Evolutionary conservation across 2,797 vertebrate genomes (phyloP).

Genomic region (Cercopithecus petaurista): DNA sequence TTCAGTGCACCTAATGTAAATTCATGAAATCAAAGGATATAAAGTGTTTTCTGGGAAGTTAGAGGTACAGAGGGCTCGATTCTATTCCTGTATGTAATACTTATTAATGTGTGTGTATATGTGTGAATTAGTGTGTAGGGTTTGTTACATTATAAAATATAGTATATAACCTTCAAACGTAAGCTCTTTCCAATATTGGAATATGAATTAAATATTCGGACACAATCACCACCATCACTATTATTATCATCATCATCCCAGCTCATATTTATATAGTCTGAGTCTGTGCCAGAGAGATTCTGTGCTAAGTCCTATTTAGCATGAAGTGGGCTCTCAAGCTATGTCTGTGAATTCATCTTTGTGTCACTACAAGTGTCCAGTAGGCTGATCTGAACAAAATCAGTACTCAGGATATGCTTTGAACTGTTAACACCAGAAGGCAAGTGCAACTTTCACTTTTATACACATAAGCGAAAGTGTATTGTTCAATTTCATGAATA

Average conservation of each 20-base stretch:
- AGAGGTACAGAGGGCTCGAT: not conserved
- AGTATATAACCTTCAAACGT: not conserved
- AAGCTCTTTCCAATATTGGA: not conserved
- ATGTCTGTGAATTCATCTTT: not conserved
- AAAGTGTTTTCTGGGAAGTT: not conserved
- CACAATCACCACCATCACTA: not conserved
- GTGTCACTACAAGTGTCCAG: not conserved
- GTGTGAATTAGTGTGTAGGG: not conserved
- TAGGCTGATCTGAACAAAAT: not conserved
- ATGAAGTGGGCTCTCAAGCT: not conserved
- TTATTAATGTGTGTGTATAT: not conserved
- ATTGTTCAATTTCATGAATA: not conserved
- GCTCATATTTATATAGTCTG: not conserved
- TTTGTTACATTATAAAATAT: not conserved
- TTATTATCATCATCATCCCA: not conserved
- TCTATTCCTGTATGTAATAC: not conserved
- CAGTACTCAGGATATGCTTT: not conserved
- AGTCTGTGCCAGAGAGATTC: not conserved
- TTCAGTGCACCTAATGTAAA: constrained; percentile 7
- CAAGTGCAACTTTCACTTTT: not conserved
- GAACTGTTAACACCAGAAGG: not conserved
- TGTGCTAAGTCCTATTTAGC: not conserved
- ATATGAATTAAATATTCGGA: not conserved
- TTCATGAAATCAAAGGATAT: constrained; percentile 40
- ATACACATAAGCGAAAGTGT: not conserved